phyloP scores from a whole-genome alignment of 1,140 invertebrate species.

The Venustaconcha ellipsiformis region DNA sequence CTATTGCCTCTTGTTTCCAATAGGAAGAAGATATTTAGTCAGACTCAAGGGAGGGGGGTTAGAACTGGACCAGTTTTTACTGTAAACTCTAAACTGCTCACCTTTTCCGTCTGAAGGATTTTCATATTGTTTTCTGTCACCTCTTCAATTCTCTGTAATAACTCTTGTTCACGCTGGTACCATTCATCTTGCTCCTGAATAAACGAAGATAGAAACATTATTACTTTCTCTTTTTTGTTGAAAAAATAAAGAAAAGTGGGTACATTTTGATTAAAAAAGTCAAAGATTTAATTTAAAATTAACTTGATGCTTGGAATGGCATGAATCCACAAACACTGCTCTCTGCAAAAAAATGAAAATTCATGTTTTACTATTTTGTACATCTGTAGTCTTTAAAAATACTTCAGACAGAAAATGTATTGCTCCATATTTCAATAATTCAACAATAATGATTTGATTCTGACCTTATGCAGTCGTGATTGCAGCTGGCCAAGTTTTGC shows the following conservation, averaged over 20 bases:
- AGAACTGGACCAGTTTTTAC: too few species aligned
- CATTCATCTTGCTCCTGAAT: constrained; percentile 57
- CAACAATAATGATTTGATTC: neutral
- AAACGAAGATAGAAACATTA: neutral
- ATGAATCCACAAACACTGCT: too few species aligned
- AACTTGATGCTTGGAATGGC: neutral
- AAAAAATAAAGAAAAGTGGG: neutral
- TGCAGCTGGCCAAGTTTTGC: constrained; percentile 51
- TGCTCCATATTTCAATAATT: neutral
- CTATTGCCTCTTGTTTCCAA: neutral
- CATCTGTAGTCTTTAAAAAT: too few species aligned
- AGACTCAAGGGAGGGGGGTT: too few species aligned
- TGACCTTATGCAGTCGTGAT: constrained; percentile 48
- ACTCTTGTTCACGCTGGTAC: constrained; percentile 53
- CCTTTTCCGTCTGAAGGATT: constrained; percentile 57
- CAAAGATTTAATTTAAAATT: neutral
- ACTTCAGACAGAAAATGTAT: constrained; percentile 1
- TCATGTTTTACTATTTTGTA: too few species aligned
- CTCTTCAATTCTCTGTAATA: constrained; percentile 52
- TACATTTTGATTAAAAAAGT: neutral
- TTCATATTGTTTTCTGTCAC: constrained; percentile 55
- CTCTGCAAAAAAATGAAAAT: too few species aligned
- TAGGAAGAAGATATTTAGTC: too few species aligned
- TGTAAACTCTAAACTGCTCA: constrained; percentile 17
- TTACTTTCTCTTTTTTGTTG: neutral